Evolutionary conservation across 2,888 invertebrate genomes (phyloP).

Genomic region (Hypsopygia costalis): DNA sequence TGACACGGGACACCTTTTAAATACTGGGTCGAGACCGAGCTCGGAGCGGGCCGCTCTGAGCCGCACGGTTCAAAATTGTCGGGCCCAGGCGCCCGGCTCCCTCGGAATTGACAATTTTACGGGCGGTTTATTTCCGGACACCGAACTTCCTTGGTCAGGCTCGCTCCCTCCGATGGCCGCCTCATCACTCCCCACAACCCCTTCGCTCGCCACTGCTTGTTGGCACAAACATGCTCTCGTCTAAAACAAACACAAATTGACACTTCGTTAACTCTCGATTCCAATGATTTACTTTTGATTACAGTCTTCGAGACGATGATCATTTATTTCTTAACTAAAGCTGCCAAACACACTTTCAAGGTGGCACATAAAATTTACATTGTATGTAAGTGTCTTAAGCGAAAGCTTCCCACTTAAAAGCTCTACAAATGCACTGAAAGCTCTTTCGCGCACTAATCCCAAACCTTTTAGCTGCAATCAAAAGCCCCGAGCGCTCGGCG

Average conservation of each 20-base stretch:
- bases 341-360: slow-evolving; percentile 41
- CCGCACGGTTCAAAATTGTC: slow-evolving; percentile 60
- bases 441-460: slow-evolving; percentile 81
- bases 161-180: slow-evolving; percentile 37
- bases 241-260: slow-evolving; percentile 29
- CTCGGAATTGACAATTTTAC: slow-evolving; percentile 86
- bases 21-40: slow-evolving; percentile 28
- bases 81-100: slow-evolving; percentile 59
- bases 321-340: slow-evolving; percentile 26
- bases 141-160: slow-evolving; percentile 72
- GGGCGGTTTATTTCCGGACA: slow-evolving; percentile 84
- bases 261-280: slow-evolving; percentile 18
- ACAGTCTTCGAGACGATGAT: slow-evolving; percentile 8
- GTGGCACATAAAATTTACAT: slow-evolving; percentile 75
- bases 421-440: slow-evolving; percentile 81
- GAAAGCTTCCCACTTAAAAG: slow-evolving; percentile 81
- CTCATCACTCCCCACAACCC: slow-evolving; percentile 41
- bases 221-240: slow-evolving; percentile 34
- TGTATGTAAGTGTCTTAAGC: slow-evolving; percentile 80
- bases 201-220: slow-evolving; percentile 44
- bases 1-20: slow-evolving; percentile 36
- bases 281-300: slow-evolving; percentile 9
- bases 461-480: slow-evolving; percentile 82
- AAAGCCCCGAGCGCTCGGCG: slow-evolving; percentile 71
- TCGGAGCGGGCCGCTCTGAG: slow-evolving; percentile 27